Evolutionary conservation across 1,140 invertebrate genomes (phyloP), one percentile per base, ranked within the genome.

Genomic region (Neomicropteryx cornuta): DNA sequence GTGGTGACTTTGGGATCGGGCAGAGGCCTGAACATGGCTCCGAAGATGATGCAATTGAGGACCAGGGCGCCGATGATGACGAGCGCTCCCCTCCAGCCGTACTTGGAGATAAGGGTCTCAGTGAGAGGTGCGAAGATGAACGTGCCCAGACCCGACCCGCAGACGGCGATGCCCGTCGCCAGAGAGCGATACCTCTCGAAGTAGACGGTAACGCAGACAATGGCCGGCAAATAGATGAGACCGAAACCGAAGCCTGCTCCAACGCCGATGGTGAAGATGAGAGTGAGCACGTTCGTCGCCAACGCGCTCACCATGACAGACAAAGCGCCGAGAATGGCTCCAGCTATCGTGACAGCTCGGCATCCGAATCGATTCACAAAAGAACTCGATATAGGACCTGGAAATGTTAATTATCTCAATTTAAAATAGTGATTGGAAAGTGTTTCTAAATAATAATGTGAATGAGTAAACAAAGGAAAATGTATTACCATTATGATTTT

Each of bases 341-440:
- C 94, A 1, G 73, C 75, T 32, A 97, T 86, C 0, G 91, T 93
- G 13, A 96, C 91, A 2, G 75, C 51, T 22, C 88, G 76, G 53
- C 93, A 97, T 8, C 94, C 91, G 61, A 82, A 97, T 51, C 83
- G 83, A 65, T 97, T 97, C 2, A 92, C 90, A 51, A 97, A 77
- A 2, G 81, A 82, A 51, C 88, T 89, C 4, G 91, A 90, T 49
- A 97, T 77, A 11, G 93, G 93, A 50, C 91, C 91, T 90, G 66
- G 21, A 70, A 71, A 43, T 46, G n/a, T n/a, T n/a, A n/a, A n/a
- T n/a, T n/a, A n/a, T n/a, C n/a, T n/a, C n/a, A n/a, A n/a, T n/a
- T n/a, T n/a, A n/a, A n/a, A n/a, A n/a, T n/a, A n/a, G n/a, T n/a
- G n/a, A n/a, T n/a, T n/a, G n/a, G n/a, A n/a, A n/a, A n/a, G n/a